Base-by-base conservation (phyloP, 1,140 invertebrate genomes). In the Cardiocondyla obscurior region DNA sequence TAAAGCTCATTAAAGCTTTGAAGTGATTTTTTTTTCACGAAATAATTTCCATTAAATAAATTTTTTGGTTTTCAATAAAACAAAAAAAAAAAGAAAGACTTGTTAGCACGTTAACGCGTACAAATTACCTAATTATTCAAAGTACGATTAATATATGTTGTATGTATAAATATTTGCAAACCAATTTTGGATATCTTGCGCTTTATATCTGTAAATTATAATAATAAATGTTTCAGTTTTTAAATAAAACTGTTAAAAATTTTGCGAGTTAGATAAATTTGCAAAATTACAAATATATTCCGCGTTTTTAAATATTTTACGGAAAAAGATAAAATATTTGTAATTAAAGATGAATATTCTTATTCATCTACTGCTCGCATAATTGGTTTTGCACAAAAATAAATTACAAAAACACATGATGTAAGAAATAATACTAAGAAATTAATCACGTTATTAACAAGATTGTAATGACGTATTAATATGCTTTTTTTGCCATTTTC, bases 391-490 rank as follows among this genome's bases (percentile, higher is more conserved):
- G 2, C 44, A 12, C 16, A 12, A 70, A 72, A 39, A 55, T 39
- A 55, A 39, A 55, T 72, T 36, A 55, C 39, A 72, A 53, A 55
- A 39, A 72, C 14, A 28, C 46, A 7, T 36, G 49, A 53, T 0
- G 4, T 28, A 72, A 53, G 3, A 25, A 57, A 55, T 53, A 51
- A 72, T 39, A 72, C 19, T 8, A 14, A 57, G 5, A 39, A 39
- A 72, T 39, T 57, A 8, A 72, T 57, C 33, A 57, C 12, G 14
- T 70, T 70, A 33, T 2, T 39, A 72, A 55, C 28, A 72, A 4
- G 28, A 51, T 51, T 5, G 1, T 30, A 49, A 51, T 6, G 2
- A 30, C 16, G 8, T 14, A 30, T 65, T 49, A 58, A 62, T 33
- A n/a, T 55, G 1, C n/a, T 42, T 22, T 62, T 16, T 22, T 72